Percentiles rank a stretch among this genome's conserved stretches.
Evolutionary conservation across 2,888 invertebrate species (phyloP).

Genomic region (Drosophila anomalata): DNA sequence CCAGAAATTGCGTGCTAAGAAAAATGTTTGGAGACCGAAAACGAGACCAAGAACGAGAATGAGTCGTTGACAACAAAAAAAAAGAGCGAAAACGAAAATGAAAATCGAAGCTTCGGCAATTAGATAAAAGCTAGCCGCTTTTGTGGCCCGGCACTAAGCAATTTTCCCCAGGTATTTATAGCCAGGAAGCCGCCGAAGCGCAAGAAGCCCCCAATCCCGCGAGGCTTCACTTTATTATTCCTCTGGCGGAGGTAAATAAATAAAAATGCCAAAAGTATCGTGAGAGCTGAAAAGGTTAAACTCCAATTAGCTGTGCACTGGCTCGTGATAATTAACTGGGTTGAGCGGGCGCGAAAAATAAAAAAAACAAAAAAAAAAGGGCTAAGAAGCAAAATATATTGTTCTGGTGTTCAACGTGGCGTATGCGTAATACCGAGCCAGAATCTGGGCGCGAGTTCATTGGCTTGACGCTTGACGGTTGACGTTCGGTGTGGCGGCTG

Average conservation of each 20-base stretch:
- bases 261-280: conserved; percentile 24
- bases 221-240: conserved; percentile 26
- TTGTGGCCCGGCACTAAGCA: conserved; percentile 23
- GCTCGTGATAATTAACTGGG: conserved; percentile 63
- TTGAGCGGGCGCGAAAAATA: conserved; percentile 1
- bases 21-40: conserved; percentile 28
- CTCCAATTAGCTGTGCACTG: conserved; percentile 67
- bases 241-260: conserved; percentile 23
- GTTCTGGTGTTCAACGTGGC: conserved; percentile 61
- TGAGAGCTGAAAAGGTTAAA: conserved; percentile 24
- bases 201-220: conserved; percentile 1
- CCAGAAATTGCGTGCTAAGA: conserved; percentile 57
- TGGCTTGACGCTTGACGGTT: conserved; percentile 49
- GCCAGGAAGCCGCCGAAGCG: conserved; percentile 12
- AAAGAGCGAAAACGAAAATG: conserved; percentile 17
- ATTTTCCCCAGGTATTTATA: conserved; percentile 29
- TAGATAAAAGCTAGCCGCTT: conserved; percentile 32
- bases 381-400: conserved; percentile 25
- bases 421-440: conserved; percentile 63
- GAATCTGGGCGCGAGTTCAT: conserved; percentile 25
- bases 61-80: conserved; percentile 19
- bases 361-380: conserved; percentile 13
- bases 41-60: conserved; percentile 1
- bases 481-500: conserved; percentile 42
- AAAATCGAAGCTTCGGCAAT: conserved; percentile 39